Conservation (phyloP, 2,888 invertebrate genomes). For the Tinea trinotella region DNA sequence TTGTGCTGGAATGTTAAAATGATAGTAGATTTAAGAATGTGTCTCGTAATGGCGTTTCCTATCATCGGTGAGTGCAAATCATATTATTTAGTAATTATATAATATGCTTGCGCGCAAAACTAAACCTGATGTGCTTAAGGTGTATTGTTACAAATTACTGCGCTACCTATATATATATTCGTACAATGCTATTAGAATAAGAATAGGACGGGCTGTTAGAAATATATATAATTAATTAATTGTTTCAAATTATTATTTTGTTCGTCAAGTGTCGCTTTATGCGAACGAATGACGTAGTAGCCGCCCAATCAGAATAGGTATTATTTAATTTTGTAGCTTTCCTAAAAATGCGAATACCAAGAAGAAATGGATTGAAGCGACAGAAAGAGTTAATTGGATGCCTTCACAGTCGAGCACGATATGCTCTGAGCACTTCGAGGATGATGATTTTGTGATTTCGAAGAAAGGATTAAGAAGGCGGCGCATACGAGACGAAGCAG, state of each 20-base stretch:
- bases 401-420: not conserved
- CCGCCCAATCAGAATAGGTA: too few relatives aligned
- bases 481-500: constrained; percentile 16
- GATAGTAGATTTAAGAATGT: constrained; percentile 20
- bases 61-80: constrained; percentile 21
- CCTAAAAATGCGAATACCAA: not conserved
- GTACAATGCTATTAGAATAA: too few relatives aligned
- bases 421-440: not conserved
- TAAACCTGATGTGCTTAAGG: too few relatives aligned
- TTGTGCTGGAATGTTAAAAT: constrained; percentile 20
- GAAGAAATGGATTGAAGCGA: not conserved
- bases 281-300: too few relatives aligned
- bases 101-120: too few relatives aligned
- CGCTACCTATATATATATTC: too few relatives aligned
- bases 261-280: too few relatives aligned
- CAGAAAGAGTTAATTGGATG: not conserved
- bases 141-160: too few relatives aligned
- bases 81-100: not conserved
- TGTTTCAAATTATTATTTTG: too few relatives aligned
- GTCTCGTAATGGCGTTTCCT: constrained; percentile 20
- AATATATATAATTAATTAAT: too few relatives aligned
- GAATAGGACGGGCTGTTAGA: too few relatives aligned
- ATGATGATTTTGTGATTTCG: not conserved
- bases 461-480: constrained; percentile 20
- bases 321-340: not conserved